Evolutionary conservation across 2,797 vertebrate genomes (phyloP).

Genomic region (Xiphorhynchus erythropygius): DNA sequence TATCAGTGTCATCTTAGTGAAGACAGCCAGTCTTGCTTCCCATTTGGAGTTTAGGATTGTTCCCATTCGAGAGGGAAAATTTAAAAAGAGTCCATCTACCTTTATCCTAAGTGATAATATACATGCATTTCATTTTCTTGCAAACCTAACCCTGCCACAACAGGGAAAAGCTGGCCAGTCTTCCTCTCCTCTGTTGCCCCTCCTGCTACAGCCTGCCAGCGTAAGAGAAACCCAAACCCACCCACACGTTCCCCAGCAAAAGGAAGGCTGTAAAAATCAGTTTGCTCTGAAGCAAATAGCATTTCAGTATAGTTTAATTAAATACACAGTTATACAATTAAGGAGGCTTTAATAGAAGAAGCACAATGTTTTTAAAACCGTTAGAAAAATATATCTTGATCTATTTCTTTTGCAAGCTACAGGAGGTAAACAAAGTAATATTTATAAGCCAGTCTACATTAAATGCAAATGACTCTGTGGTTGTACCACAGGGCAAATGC

Average conservation of each 20-base stretch:
- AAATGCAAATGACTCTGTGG: not conserved
- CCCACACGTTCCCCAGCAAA: not conserved
- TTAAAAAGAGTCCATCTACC: not conserved
- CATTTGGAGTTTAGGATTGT: not conserved
- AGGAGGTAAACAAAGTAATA: not conserved
- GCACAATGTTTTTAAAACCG: not conserved
- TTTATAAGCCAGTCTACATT: not conserved
- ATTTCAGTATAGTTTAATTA: not conserved
- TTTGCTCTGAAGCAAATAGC: not conserved
- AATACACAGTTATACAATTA: not conserved
- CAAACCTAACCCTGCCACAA: not conserved
- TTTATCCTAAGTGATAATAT: not conserved
- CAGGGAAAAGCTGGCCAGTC: not conserved
- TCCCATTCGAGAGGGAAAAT: not conserved
- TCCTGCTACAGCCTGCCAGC: not conserved
- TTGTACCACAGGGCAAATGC: not conserved
- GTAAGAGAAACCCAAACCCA: not conserved
- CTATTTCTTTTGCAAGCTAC: not conserved
- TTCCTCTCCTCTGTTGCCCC: not conserved
- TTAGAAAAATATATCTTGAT: not conserved
- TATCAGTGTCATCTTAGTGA: not conserved
- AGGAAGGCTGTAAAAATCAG: not conserved
- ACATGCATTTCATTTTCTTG: not conserved
- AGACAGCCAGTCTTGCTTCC: not conserved
- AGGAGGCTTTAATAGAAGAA: not conserved